Conservation (phyloP, 2,113 vertebrate genomes). For the Callithrix jacchus region DNA sequence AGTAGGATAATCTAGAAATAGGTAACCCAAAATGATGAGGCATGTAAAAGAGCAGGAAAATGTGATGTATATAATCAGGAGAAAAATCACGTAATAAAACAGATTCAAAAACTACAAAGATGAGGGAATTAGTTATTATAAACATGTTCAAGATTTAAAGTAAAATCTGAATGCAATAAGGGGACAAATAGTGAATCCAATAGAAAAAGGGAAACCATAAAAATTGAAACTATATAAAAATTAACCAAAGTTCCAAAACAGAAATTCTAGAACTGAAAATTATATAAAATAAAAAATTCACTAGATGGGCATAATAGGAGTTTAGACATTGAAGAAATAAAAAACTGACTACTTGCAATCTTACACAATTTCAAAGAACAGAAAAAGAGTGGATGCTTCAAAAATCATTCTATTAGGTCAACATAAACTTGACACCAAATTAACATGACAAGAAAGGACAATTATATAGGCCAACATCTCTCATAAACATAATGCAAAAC, state of each 20-base stretch:
- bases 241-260: neutral
- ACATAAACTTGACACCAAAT: neutral
- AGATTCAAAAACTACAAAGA: neutral
- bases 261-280: neutral
- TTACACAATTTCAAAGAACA: neutral
- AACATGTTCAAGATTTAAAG: slow-evolving; percentile 1
- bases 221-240: neutral
- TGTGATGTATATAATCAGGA: neutral
- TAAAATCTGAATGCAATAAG: neutral
- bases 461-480: neutral
- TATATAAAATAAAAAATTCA: neutral
- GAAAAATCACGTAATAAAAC: neutral
- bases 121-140: neutral
- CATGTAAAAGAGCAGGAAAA: neutral
- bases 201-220: neutral
- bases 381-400: neutral
- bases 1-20: neutral
- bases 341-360: neutral
- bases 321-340: neutral
- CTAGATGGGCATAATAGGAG: neutral
- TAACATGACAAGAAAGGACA: neutral
- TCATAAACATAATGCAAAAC: neutral
- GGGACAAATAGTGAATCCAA: neutral
- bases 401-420: neutral
- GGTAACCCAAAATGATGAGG: neutral